These are phyloP conservation scores for Masticophis lateralis DNA, from an alignment of 2,797 vertebrate genomes.

Conservation along the genomic window DNA sequence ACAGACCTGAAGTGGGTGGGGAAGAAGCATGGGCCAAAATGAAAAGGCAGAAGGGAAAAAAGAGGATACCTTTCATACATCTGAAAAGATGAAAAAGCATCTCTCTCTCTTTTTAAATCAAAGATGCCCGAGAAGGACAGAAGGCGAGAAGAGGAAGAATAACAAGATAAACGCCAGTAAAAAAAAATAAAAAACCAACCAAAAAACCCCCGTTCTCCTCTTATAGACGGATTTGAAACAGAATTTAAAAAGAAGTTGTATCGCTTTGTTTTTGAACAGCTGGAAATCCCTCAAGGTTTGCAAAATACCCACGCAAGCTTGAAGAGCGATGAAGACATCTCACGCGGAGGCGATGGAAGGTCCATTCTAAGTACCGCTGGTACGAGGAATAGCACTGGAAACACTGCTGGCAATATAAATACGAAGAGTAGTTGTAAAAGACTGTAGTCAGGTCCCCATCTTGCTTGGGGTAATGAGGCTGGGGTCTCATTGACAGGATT, in stretches of 20 bases:
- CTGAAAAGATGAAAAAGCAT: constrained; percentile 17
- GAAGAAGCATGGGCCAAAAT: background rate
- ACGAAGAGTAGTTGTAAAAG: background rate
- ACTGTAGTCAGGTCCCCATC: background rate
- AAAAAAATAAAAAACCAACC: background rate
- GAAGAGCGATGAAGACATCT: background rate
- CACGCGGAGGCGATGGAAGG: constrained; percentile 45
- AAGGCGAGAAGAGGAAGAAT: background rate
- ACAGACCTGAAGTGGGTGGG: no score
- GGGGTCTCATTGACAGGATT: background rate
- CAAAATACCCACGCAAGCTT: background rate
- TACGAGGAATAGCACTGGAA: background rate
- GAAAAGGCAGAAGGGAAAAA: background rate
- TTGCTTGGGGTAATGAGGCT: background rate
- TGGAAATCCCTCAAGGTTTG: constrained; percentile 38
- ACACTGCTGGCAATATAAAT: background rate
- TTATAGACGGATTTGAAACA: constrained; percentile 7
- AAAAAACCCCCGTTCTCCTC: background rate
- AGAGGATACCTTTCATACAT: background rate
- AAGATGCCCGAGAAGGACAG: background rate
- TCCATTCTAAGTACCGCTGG: background rate
- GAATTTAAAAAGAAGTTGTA: constrained; percentile 33
- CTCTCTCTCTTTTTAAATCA: background rate
- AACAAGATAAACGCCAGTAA: constrained; percentile 33
- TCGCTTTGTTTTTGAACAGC: constrained; percentile 49